Conservation (phyloP, 2,113 vertebrate species). For the Lonchura striata region DNA sequence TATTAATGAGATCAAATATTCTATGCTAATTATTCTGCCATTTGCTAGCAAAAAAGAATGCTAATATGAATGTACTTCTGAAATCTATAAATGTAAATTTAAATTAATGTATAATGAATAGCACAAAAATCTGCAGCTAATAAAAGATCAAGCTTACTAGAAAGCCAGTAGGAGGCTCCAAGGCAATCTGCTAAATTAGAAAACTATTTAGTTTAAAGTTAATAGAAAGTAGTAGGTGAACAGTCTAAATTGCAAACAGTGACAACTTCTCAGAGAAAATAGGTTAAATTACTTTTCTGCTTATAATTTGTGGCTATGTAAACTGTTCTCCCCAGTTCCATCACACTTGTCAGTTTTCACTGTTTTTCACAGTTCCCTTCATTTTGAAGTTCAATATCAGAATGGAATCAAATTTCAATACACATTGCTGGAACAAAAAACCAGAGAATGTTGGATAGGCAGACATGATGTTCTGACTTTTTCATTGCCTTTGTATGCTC, state of each 20-base stretch:
- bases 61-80: conserved; percentile 49
- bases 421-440: not conserved
- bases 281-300: not conserved
- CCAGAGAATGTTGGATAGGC: not conserved
- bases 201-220: not conserved
- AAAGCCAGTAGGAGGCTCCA: conserved; percentile 12
- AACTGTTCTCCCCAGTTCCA: not conserved
- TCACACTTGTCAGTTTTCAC: not conserved
- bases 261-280: not conserved
- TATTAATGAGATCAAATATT: conserved; percentile 55
- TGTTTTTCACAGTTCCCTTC: not conserved
- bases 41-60: conserved; percentile 36
- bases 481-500: not conserved
- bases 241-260: not conserved
- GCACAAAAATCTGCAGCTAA: conserved; percentile 18
- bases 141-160: conserved; percentile 51
- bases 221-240: conserved; percentile 16
- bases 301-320: not conserved
- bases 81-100: conserved; percentile 43
- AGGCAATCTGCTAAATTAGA: conserved; percentile 26
- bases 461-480: not conserved
- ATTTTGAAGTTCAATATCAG: not conserved
- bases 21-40: conserved; percentile 50
- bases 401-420: not conserved
- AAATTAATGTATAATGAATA: conserved; percentile 22